phyloP scores from a whole-genome alignment of 2,888 invertebrate genomes.

The Lycia hirtaria region DNA sequence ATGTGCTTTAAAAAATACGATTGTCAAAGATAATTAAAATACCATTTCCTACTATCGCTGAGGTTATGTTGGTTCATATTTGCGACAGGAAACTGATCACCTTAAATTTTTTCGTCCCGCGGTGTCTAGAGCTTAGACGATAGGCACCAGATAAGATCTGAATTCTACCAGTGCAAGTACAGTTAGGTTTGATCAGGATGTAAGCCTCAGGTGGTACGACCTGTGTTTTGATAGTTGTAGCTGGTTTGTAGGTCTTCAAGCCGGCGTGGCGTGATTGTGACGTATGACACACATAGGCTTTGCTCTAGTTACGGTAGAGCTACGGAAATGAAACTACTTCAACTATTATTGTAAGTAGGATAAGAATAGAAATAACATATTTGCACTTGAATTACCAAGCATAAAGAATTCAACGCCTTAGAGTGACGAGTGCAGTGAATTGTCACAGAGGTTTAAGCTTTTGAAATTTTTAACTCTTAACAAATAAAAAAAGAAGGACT shows the following conservation, averaged over 20 bases:
- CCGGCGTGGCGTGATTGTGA: not conserved
- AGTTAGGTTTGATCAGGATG: slow-evolving; percentile 13
- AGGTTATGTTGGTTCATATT: not conserved
- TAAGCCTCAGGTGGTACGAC: slow-evolving; percentile 7
- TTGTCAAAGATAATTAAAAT: too few relatives aligned
- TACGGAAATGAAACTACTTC: too few relatives aligned
- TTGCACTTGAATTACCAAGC: too few relatives aligned
- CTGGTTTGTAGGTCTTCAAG: not conserved
- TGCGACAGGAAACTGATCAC: slow-evolving; percentile 14
- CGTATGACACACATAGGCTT: not conserved
- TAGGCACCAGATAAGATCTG: slow-evolving; percentile 12
- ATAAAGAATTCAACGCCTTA: too few relatives aligned
- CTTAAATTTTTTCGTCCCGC: slow-evolving; percentile 12
- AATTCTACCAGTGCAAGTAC: not conserved
- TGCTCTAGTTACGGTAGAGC: not conserved
- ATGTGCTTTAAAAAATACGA: too few relatives aligned
- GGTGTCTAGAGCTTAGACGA: slow-evolving; percentile 11
- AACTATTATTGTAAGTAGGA: too few relatives aligned
- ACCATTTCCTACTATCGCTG: too few relatives aligned
- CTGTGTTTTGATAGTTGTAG: slow-evolving; percentile 3
- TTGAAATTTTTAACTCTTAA: too few relatives aligned
- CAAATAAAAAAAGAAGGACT: too few relatives aligned
- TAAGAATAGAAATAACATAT: too few relatives aligned
- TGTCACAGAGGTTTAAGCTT: too few relatives aligned
- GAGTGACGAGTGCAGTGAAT: too few relatives aligned